Evolutionary conservation across 2,113 vertebrate genomes (phyloP).

Genomic region (Neolamprologus tretocephalus): DNA sequence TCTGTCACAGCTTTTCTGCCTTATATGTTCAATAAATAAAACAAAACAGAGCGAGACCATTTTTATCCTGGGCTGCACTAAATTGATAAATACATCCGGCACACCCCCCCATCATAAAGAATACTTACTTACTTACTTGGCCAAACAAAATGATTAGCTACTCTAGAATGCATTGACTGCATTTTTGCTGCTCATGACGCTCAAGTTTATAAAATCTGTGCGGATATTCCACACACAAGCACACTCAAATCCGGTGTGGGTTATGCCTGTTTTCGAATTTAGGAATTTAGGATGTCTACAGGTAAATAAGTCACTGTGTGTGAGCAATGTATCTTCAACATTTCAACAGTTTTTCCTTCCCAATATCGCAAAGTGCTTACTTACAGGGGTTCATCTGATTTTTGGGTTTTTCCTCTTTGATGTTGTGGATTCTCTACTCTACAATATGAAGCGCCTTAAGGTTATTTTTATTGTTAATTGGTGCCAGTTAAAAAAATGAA

Average conservation of each 20-base stretch:
- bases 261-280: background rate
- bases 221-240: background rate
- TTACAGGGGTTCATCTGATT: background rate
- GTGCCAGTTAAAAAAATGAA: background rate
- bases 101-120: background rate
- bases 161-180: slow-evolving; percentile 1
- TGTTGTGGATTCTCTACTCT: background rate
- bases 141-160: slow-evolving; percentile 7
- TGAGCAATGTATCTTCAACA: background rate
- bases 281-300: background rate
- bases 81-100: background rate
- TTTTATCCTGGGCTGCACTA: background rate
- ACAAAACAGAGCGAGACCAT: background rate
- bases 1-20: background rate
- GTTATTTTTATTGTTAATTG: background rate
- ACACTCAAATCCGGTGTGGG: background rate
- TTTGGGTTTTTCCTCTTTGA: background rate
- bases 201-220: background rate
- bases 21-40: background rate
- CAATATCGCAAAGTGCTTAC: background rate
- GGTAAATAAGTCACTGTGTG: background rate
- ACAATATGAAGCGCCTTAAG: background rate
- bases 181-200: background rate
- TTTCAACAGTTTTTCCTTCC: background rate
- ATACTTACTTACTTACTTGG: background rate